A percentile compares a stretch with the other conserved stretches of the same genome.
Evolutionary conservation across 2,113 vertebrate species (phyloP).

Genomic region (Ptychochromis oligacanthus): DNA sequence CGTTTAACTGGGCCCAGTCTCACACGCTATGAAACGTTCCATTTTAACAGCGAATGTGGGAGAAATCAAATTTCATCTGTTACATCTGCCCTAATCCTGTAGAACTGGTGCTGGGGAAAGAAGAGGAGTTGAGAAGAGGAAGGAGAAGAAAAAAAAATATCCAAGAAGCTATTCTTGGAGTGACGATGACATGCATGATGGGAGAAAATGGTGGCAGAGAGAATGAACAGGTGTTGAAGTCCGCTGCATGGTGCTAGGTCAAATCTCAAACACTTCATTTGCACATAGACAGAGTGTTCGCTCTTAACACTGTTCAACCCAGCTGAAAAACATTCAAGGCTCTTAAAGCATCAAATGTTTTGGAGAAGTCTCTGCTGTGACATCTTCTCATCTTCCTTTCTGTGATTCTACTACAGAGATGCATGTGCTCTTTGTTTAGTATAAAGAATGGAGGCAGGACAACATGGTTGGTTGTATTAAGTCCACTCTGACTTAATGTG

Average conservation of each 20-base stretch:
- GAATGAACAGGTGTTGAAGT: conserved; percentile 74
- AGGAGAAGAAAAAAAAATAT: neutral
- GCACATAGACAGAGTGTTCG: neutral
- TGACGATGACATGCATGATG: conserved; percentile 43
- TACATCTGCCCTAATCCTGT: neutral
- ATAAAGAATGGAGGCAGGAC: too few relatives aligned
- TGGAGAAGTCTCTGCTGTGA: neutral
- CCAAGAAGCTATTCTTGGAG: conserved; percentile 56
- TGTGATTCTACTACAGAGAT: neutral
- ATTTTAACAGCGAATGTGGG: too few relatives aligned
- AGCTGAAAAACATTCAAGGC: neutral
- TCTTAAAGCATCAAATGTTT: neutral
- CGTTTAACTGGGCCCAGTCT: too few relatives aligned
- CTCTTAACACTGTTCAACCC: neutral
- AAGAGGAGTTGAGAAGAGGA: neutral
- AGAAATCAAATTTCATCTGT: too few relatives aligned
- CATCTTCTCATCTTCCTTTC: neutral
- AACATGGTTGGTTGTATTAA: too few relatives aligned
- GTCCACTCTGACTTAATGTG: neutral
- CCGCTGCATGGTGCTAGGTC: conserved; percentile 44
- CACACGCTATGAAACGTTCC: too few relatives aligned
- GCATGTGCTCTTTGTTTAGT: neutral
- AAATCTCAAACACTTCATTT: conserved; percentile 18
- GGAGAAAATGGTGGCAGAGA: conserved; percentile 52
- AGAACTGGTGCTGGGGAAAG: neutral